Base-by-base conservation (phyloP, 2,797 vertebrate genomes). In the Halcyon badia region DNA sequence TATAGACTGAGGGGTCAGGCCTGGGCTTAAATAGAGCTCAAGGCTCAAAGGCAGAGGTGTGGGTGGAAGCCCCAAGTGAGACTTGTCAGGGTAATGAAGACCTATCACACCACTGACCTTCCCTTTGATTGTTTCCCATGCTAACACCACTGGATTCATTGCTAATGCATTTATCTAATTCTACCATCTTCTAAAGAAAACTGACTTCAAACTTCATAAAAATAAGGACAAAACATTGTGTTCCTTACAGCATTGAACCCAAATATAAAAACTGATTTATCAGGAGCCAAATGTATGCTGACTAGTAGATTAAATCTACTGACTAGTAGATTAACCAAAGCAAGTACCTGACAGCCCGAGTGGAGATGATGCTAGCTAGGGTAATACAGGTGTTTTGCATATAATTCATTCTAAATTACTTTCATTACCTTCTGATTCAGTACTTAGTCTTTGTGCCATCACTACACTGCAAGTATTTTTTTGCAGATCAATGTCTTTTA, bases 1-100 rank as follows among this genome's bases (percentile, higher is more conserved):
- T 2, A 26, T 5, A 44, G 0, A 26, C 0, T 0, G 3, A 44
- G 7, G 0, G 1, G 4, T 6, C 8, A 20, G 12, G 9, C 33
- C 54, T 44, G 31, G 41, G 14, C 17, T 87, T 73, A 62, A 66
- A 57, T 3, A 35, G 19, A 81, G 21, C 17, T 25, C 16, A 8
- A 9, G 25, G 14, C 28, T 44, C 5, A 4, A 4, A 5, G 19
- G 56, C 37, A 61, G 35, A 73, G 21, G 9, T 12, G 31, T 22
- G 30, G 16, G 10, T 37, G 21, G 46, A 65, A 48, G 21, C 5
- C 10, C 11, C 66, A 68, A 19, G 28, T 52, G 39, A 65, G 30
- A 9, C 26, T 19, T 11, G 26, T 25, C 51, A 77, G 37, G 19
- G 14, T 14, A 26, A 68, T 52, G 33, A 48, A 54, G 21, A 9